These are phyloP conservation scores for Centrocercus urophasianus DNA, from an alignment of 2,113 vertebrate species.

Conservation along the genomic window DNA sequence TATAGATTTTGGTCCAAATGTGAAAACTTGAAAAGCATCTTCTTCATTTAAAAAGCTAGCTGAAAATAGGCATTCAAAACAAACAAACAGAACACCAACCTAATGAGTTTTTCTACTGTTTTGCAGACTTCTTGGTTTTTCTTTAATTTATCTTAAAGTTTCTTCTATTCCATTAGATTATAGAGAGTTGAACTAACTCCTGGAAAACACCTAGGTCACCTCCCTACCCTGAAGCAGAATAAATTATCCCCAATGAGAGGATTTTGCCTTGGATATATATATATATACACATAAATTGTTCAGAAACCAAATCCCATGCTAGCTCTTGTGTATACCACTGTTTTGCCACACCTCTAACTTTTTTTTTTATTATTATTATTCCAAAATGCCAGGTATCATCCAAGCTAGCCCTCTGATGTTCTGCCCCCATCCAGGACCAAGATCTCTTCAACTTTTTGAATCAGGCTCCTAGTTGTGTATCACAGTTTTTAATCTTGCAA, in stretches of 20 bases:
- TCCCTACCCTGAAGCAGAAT: neutral
- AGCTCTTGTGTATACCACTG: neutral
- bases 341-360: neutral
- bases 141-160: neutral
- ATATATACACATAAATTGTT: neutral
- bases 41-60: neutral
- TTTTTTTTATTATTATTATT: neutral
- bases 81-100: neutral
- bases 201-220: neutral
- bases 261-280: neutral
- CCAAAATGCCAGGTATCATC: neutral
- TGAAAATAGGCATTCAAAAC: neutral
- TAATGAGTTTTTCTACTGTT: neutral
- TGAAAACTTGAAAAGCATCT: neutral
- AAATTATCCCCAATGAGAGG: neutral
- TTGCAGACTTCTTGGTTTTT: neutral
- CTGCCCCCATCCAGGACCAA: neutral
- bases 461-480: neutral
- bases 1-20: neutral
- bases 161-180: neutral
- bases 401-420: neutral
- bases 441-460: neutral
- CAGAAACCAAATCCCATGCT: neutral
- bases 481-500: neutral
- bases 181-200: neutral